Evolutionary conservation across 1,140 invertebrate genomes (phyloP).

Genomic region (Eueides isabella): DNA sequence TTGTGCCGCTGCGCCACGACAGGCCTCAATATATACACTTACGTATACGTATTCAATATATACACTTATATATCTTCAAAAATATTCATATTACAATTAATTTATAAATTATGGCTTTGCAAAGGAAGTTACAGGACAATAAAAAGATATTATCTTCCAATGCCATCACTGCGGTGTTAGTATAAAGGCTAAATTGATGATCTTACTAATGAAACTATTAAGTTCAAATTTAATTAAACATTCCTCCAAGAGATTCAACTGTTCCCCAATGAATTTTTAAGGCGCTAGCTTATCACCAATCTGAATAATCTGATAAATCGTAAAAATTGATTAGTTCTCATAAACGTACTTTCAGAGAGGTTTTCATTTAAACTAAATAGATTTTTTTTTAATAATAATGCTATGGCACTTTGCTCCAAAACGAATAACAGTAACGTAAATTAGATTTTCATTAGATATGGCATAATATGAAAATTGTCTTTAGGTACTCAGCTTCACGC

Average conservation of each 20-base stretch:
- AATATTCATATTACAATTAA: background rate
- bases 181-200: conserved; percentile 9
- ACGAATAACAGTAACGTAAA: background rate
- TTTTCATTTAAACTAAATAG: background rate
- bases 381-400: background rate
- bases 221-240: conserved; percentile 6
- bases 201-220: background rate
- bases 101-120: background rate
- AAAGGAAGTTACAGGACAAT: background rate
- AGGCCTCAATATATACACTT: no score
- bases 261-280: background rate
- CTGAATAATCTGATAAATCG: conserved; percentile 38
- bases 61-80: no score
- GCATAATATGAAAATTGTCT: no score
- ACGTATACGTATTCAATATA: no score
- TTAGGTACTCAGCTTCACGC: no score
- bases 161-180: background rate
- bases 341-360: conserved; percentile 10
- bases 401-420: background rate
- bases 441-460: no score
- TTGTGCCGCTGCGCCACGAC: no score
- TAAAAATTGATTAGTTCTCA: conserved; percentile 65
- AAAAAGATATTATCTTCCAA: conserved; percentile 13
- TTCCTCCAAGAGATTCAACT: conserved; percentile 6
- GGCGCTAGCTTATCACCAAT: conserved; percentile 48